Conservation (phyloP, 2,888 invertebrate species). For the Cataglyphis albicans region DNA sequence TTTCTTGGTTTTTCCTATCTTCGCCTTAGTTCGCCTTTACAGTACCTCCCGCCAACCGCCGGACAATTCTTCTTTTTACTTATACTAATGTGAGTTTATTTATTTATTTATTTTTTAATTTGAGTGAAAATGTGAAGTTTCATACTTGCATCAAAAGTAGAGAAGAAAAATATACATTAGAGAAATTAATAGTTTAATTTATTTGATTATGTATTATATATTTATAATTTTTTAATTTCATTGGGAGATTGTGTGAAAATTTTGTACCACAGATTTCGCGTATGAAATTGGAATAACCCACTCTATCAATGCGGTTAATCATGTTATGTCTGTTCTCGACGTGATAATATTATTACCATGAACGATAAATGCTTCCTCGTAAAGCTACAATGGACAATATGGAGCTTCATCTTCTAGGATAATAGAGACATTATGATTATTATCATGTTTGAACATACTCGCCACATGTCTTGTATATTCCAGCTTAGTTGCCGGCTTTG, state of each 20-base stretch:
- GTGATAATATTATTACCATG: conserved; percentile 48
- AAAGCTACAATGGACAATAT: conserved; percentile 26
- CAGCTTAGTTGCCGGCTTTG: conserved; percentile 40
- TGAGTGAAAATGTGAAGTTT: background rate
- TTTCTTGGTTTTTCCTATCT: conserved; percentile 56
- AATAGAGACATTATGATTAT: conserved; percentile 50
- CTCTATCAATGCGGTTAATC: conserved; percentile 38
- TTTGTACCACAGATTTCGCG: conserved; percentile 3
- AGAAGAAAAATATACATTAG: background rate
- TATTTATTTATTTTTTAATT: conserved; percentile 1
- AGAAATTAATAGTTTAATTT: background rate
- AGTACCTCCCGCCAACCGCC: conserved; percentile 1
- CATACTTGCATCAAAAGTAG: background rate
- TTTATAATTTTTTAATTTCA: background rate
- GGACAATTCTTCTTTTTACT: conserved; percentile 1
- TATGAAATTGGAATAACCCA: conserved; percentile 31
- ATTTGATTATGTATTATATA: background rate
- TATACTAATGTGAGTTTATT: background rate
- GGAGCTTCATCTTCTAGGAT: conserved; percentile 40
- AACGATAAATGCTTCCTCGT: conserved; percentile 34
- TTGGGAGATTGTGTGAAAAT: background rate
- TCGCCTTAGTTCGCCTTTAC: conserved; percentile 30
- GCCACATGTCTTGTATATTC: conserved; percentile 48
- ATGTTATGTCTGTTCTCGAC: conserved; percentile 22
- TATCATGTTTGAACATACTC: conserved; percentile 48